These are phyloP conservation scores for Lithophane semibrunnea DNA, from an alignment of 2,888 invertebrate species.

Conservation along the genomic window DNA sequence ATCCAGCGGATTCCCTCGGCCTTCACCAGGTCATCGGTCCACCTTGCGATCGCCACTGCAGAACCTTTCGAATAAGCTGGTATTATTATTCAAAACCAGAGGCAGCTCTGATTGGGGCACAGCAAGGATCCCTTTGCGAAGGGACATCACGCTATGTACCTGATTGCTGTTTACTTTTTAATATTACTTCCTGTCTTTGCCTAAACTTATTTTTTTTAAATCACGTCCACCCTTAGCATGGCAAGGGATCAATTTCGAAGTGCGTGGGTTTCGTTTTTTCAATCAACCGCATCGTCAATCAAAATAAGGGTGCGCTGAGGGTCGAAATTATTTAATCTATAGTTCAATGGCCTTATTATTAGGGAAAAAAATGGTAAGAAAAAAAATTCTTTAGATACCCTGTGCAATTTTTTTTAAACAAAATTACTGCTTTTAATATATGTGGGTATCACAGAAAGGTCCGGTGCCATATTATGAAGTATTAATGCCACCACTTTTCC, in stretches of 20 bases:
- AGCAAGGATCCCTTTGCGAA: neutral
- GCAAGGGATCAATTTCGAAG: constrained; percentile 70
- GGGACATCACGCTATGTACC: constrained; percentile 1
- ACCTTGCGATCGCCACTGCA: too few species aligned
- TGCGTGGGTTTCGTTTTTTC: constrained; percentile 72
- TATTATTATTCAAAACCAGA: neutral
- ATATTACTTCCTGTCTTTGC: constrained; percentile 40
- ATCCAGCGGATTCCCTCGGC: too few species aligned
- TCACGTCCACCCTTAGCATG: constrained; percentile 60
- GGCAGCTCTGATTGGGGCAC: neutral
- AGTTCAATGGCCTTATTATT: constrained; percentile 66
- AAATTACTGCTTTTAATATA: neutral
- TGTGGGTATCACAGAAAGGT: neutral
- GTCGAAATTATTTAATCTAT: constrained; percentile 70
- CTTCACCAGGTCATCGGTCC: too few species aligned
- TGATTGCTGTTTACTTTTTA: constrained; percentile 33
- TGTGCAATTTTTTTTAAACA: neutral
- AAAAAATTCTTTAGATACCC: neutral
- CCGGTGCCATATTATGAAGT: too few species aligned
- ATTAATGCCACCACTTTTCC: too few species aligned
- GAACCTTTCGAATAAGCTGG: too few species aligned
- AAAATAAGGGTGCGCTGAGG: constrained; percentile 74
- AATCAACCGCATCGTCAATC: constrained; percentile 80
- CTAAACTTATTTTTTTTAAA: constrained; percentile 57
- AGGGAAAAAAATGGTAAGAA: constrained; percentile 40